phyloP scores from a whole-genome alignment of 2,888 invertebrate genomes.

The Mimas tiliae region DNA sequence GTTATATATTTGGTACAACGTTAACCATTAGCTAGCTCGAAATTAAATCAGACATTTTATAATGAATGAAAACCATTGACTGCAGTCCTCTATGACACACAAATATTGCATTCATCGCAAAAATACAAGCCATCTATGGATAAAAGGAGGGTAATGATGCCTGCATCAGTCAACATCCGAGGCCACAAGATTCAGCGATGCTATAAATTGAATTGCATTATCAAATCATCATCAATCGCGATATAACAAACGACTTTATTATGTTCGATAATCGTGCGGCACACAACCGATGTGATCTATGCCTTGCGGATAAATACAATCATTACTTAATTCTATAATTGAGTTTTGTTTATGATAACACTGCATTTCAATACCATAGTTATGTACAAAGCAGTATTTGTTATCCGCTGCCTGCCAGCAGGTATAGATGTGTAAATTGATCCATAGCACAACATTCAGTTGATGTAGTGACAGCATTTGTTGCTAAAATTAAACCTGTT shows the following conservation, averaged over 20 bases:
- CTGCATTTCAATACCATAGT: constrained; percentile 6
- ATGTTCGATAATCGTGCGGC: constrained; percentile 52
- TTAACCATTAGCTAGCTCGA: not conserved
- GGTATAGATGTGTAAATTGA: constrained; percentile 17
- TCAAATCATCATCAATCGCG: constrained; percentile 71
- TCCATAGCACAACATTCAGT: not conserved
- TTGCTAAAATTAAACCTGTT: constrained; percentile 45
- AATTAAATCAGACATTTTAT: constrained; percentile 8
- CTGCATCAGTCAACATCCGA: constrained; percentile 48
- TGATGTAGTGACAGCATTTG: constrained; percentile 21
- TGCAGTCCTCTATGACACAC: constrained; percentile 29
- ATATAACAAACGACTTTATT: constrained; percentile 68
- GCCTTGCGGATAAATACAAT: constrained; percentile 54
- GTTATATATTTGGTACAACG: not conserved
- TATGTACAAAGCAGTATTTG: constrained; percentile 12
- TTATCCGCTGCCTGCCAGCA: constrained; percentile 5
- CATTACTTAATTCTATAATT: constrained; percentile 43
- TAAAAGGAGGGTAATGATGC: constrained; percentile 69
- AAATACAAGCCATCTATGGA: constrained; percentile 43
- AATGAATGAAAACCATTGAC: constrained; percentile 13
- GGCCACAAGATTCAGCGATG: constrained; percentile 66
- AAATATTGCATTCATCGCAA: constrained; percentile 30
- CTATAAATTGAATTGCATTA: constrained; percentile 77
- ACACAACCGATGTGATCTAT: constrained; percentile 53
- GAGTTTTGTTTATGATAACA: constrained; percentile 7